Percentiles rank a stretch among this genome's conserved stretches.
These are phyloP conservation scores for Rafetus swinhoei DNA, from an alignment of 2,113 vertebrate genomes.

Conservation along the genomic window DNA sequence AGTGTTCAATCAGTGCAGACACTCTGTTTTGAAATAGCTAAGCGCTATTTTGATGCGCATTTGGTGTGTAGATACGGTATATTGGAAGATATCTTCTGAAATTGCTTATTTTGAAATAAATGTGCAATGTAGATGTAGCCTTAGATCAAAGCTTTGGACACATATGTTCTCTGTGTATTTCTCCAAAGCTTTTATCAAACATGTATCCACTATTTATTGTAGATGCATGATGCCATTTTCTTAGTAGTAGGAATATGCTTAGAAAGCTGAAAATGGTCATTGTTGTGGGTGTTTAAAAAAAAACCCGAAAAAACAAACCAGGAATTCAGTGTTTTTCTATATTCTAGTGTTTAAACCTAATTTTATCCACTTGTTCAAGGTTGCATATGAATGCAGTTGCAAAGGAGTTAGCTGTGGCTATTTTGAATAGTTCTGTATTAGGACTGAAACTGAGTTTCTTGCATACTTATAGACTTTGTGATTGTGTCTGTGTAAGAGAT, in stretches of 20 bases:
- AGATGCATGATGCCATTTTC: background rate
- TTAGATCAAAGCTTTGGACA: background rate
- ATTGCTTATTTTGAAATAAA: no score
- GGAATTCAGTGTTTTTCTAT: background rate
- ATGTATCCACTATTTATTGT: background rate
- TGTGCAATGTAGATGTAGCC: no score
- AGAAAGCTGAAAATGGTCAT: background rate
- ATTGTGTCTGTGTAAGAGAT: background rate
- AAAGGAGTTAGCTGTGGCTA: background rate
- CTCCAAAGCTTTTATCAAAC: background rate
- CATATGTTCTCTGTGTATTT: background rate
- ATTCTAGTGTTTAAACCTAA: background rate
- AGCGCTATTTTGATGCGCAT: no score
- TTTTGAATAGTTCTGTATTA: background rate
- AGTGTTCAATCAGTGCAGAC: no score
- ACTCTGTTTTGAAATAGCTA: no score
- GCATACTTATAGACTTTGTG: background rate
- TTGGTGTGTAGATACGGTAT: no score
- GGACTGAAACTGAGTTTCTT: background rate
- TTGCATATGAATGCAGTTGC: background rate
- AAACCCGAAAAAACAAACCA: background rate
- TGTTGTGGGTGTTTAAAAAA: background rate
- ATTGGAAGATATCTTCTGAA: no score
- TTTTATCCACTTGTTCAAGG: background rate
- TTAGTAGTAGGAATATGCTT: background rate